Base-by-base conservation (phyloP, 2,888 invertebrate species). In the Chaetoderma sp. region DNA sequence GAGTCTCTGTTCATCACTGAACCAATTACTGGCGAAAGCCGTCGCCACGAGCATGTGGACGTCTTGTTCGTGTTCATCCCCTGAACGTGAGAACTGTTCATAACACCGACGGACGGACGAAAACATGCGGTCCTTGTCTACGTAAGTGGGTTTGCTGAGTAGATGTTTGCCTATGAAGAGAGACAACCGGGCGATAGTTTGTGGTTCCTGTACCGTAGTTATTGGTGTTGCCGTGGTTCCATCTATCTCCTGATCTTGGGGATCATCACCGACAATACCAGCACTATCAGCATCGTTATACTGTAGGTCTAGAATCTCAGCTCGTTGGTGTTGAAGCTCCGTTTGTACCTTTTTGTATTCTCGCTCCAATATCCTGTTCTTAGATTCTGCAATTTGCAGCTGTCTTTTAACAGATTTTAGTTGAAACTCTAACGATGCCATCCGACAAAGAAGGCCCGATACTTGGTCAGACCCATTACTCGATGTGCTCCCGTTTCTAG, bases 41-140 rank as follows among this genome's bases (percentile, higher is more conserved):
- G 81, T 83, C n/a, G 84, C 82, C 21, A 84, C 61, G 13, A 84
- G 74, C 82, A 84, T 83, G 67, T 83, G 83, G 0, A 83, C 78
- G 52, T 83, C 83, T 54, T 81, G 75, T 59, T 79, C 78, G 30
- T 71, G 76, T 44, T 76, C 74, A 5, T 66, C 71, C 8, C 75
- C 76, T 63, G 74, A 74, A 6, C 78, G 60, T 2, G 77, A 75
- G 55, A 74, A 81, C 54, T 78, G 73, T 52, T 83, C 83, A 54
- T 80, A 81, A 59, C 82, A 83, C 4, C 76, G 63, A 44, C 77
- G 74, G 1, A 83, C 67, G 1, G 78, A 75, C n/a, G 61, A 59
- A 63, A 83, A 84, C 21, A 80, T 75, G 39, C 72, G 67, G 44
- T 79, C 76, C 25, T 73, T 69, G 64, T 82, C 81, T 13, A 83